phyloP scores from a whole-genome alignment of 1,140 invertebrate genomes.

The Lasioglossum baleicum region DNA sequence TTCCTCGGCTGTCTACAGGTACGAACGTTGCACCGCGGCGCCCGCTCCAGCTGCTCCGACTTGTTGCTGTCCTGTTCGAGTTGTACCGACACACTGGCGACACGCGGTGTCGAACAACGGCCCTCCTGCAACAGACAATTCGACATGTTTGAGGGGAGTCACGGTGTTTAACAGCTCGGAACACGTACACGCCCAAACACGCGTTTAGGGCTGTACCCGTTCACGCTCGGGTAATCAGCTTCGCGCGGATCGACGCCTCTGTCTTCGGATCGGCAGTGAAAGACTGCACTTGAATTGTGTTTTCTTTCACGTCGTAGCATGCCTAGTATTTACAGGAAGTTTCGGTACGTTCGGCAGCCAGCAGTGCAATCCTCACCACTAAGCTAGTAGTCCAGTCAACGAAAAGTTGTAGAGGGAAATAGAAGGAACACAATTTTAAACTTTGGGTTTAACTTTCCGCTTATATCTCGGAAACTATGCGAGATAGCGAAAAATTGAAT shows the following conservation, averaged over 20 bases:
- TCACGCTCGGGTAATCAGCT: not conserved
- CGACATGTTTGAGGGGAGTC: constrained; percentile 35
- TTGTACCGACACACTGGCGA: constrained; percentile 75
- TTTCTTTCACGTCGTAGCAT: too few species aligned
- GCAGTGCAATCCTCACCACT: too few species aligned
- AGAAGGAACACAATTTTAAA: too few species aligned
- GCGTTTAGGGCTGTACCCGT: constrained; percentile 11
- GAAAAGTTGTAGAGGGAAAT: too few species aligned
- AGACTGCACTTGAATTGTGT: not conserved
- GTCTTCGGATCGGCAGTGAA: not conserved
- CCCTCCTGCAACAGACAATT: constrained; percentile 71
- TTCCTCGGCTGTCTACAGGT: constrained; percentile 72
- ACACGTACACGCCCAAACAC: constrained; percentile 19
- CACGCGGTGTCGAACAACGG: constrained; percentile 72
- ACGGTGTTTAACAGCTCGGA: constrained; percentile 17
- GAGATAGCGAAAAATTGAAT: too few species aligned
- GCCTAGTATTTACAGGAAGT: too few species aligned
- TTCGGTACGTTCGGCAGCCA: too few species aligned
- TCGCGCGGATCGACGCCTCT: not conserved
- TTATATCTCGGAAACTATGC: too few species aligned
- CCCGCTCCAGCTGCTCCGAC: constrained; percentile 74
- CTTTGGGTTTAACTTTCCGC: too few species aligned
- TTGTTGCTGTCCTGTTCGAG: constrained; percentile 79
- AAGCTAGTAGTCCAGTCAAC: too few species aligned
- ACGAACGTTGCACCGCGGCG: constrained; percentile 72